These are phyloP conservation scores for Pyrrhosoma nymphula DNA, from an alignment of 2,888 invertebrate species.

Conservation along the genomic window DNA sequence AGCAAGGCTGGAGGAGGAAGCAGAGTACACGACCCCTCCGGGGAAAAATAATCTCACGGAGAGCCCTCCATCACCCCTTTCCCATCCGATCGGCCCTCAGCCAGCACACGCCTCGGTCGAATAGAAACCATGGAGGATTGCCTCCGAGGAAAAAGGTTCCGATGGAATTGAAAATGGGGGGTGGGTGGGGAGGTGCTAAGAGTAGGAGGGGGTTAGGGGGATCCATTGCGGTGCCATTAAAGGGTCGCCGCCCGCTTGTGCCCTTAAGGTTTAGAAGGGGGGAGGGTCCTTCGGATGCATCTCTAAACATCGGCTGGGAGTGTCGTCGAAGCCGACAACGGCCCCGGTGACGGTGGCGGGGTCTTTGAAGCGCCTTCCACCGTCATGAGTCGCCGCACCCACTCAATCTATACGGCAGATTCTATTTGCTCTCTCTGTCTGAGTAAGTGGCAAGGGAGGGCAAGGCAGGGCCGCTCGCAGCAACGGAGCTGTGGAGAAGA, in stretches of 20 bases:
- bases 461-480: neutral
- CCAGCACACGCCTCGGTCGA: neutral
- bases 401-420: constrained; percentile 27
- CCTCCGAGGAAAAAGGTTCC: neutral
- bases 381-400: constrained; percentile 57
- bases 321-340: neutral
- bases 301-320: constrained; percentile 24
- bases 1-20: neutral
- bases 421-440: constrained; percentile 34
- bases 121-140: neutral
- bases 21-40: neutral
- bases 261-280: neutral
- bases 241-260: constrained; percentile 16
- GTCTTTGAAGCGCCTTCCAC: constrained; percentile 54
- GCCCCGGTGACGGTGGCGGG: constrained; percentile 21
- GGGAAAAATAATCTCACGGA: constrained; percentile 61
- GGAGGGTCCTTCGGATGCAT: constrained; percentile 52
- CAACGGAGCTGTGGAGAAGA: neutral
- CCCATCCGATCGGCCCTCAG: neutral
- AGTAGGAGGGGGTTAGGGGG: neutral
- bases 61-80: neutral
- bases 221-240: constrained; percentile 47
- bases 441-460: neutral
- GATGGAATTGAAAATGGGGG: neutral
- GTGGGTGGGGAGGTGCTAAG: neutral